A percentile compares a stretch with the other conserved stretches of the same genome.
These are phyloP conservation scores for Thinocorus orbignyianus DNA, from an alignment of 2,113 vertebrate species.

Conservation along the genomic window DNA sequence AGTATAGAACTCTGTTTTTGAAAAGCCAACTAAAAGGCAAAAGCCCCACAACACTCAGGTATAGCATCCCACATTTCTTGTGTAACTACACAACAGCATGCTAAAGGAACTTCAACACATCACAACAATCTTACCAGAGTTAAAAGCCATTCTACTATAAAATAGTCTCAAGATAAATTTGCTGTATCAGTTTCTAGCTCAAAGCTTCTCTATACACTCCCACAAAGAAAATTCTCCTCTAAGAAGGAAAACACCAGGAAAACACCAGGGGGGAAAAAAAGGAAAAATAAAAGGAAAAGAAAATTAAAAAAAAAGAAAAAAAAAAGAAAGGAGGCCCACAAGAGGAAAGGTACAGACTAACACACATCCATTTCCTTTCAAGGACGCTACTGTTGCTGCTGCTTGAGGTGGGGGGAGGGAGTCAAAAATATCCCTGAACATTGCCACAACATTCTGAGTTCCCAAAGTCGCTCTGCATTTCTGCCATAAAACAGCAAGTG, in stretches of 20 bases:
- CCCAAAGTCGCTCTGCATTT: background rate
- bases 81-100: background rate
- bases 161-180: background rate
- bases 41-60: background rate
- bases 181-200: background rate
- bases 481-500: background rate
- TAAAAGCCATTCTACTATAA: background rate
- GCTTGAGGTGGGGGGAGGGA: background rate
- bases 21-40: background rate
- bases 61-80: background rate
- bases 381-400: background rate
- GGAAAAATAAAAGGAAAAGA: no score
- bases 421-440: background rate
- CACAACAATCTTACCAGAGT: fast-evolving
- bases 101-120: background rate
- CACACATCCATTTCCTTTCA: background rate
- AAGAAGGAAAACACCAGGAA: background rate
- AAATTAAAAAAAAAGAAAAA: no score
- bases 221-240: background rate
- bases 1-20: background rate
- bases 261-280: no score
- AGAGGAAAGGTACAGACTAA: background rate
- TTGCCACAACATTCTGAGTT: background rate
- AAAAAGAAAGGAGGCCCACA: background rate
- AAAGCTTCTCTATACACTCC: background rate